Conservation (phyloP, 2,797 vertebrate genomes). For the Liparis tanakae region DNA sequence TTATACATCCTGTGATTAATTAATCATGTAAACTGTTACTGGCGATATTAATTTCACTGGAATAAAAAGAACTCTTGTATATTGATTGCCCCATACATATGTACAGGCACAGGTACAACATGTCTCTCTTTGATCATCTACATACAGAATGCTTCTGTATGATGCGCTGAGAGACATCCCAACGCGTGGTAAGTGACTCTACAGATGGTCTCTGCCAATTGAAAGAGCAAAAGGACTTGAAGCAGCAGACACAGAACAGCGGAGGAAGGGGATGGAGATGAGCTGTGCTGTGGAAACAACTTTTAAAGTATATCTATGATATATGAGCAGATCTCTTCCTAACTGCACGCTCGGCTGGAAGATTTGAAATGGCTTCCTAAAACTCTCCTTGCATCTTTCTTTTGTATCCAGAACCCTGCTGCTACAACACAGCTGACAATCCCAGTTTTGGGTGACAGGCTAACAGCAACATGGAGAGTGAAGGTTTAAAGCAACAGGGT, state of each 20-base stretch:
- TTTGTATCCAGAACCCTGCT: conserved; percentile 34
- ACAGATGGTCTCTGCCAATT: conserved; percentile 56
- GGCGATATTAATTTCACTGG: background rate
- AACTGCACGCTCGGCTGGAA: conserved; percentile 8
- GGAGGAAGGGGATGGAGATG: conserved; percentile 6
- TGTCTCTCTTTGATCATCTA: conserved; percentile 21
- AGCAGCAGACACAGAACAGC: conserved; percentile 22
- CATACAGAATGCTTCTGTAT: background rate
- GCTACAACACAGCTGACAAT: conserved; percentile 15
- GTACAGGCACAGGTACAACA: conserved; percentile 16
- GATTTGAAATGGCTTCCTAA: conserved; percentile 37
- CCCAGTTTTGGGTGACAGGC: conserved; percentile 11
- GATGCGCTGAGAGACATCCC: conserved; percentile 28
- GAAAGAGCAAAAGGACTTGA: conserved; percentile 34
- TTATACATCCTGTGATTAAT: background rate
- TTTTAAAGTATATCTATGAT: conserved; percentile 22
- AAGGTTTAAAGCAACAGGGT: conserved; percentile 28
- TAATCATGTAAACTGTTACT: background rate
- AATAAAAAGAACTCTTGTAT: background rate
- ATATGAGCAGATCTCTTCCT: conserved; percentile 7
- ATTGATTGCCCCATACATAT: background rate
- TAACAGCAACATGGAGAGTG: conserved; percentile 17
- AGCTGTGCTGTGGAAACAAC: background rate
- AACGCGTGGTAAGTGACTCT: conserved; percentile 44
- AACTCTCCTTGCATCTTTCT: conserved; percentile 20